phyloP scores from a whole-genome alignment of 1,140 invertebrate genomes.

The Philaenus spumarius region DNA sequence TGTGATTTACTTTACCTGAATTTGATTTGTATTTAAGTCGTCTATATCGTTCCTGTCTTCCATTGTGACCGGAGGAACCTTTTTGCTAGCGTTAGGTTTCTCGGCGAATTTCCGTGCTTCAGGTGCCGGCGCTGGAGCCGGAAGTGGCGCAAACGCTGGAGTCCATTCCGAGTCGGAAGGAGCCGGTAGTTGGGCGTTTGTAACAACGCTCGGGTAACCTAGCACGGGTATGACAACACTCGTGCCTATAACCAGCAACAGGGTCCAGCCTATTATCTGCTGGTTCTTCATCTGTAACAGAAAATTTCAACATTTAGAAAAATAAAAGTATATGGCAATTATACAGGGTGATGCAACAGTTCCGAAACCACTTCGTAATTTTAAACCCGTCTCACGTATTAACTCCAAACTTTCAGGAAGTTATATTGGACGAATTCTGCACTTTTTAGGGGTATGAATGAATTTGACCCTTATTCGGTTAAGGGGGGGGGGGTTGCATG shows the following conservation, averaged over 20 bases:
- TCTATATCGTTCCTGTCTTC: slow-evolving; percentile 61
- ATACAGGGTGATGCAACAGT: too few species aligned
- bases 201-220: slow-evolving; percentile 26
- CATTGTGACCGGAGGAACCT: slow-evolving; percentile 52
- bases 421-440: too few species aligned
- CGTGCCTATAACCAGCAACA: slow-evolving; percentile 28
- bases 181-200: slow-evolving; percentile 10
- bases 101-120: slow-evolving; percentile 72
- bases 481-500: too few species aligned
- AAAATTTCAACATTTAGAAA: not conserved
- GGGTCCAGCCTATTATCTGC: slow-evolving; percentile 32
- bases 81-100: slow-evolving; percentile 80
- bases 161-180: slow-evolving; percentile 8
- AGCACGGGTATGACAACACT: slow-evolving; percentile 25
- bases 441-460: too few species aligned
- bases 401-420: too few species aligned
- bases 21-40: slow-evolving; percentile 71
- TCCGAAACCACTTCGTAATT: too few species aligned
- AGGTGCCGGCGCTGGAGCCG: slow-evolving; percentile 18
- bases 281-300: slow-evolving; percentile 27
- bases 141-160: slow-evolving; percentile 4
- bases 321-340: not conserved
- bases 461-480: too few species aligned
- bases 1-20: slow-evolving; percentile 55
- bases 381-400: too few species aligned